phyloP scores from a whole-genome alignment of 2,888 invertebrate species.

The Gnatocerus cornutus region DNA sequence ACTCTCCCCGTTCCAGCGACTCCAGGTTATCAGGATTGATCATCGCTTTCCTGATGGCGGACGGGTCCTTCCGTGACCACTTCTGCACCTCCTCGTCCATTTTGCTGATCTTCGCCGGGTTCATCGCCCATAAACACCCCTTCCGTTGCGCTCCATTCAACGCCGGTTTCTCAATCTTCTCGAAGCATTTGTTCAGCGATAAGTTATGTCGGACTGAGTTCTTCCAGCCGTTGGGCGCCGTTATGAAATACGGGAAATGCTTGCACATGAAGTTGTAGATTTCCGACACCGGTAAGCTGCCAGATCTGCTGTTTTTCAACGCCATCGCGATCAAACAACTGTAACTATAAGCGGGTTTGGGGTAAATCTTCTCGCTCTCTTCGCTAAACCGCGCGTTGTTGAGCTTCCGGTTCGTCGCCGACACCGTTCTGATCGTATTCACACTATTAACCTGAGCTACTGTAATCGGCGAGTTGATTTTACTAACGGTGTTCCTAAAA shows the following conservation, averaged over 20 bases:
- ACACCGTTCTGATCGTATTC: conserved; percentile 59
- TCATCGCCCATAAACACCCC: conserved; percentile 97
- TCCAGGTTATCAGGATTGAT: conserved; percentile 90
- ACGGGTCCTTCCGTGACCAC: conserved; percentile 96
- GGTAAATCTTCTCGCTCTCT: conserved; percentile 79
- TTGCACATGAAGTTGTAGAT: conserved; percentile 99
- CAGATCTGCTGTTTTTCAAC: conserved; percentile 94
- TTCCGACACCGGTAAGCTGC: conserved; percentile 96
- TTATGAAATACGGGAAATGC: conserved; percentile 99
- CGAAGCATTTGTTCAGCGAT: conserved; percentile 98
- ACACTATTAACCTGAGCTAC: conserved; percentile 62
- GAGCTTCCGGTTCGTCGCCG: conserved; percentile 52
- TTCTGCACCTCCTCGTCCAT: conserved; percentile 99
- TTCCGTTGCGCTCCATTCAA: conserved; percentile 89
- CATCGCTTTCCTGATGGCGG: conserved; percentile 94
- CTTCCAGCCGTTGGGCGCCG: conserved; percentile 99
- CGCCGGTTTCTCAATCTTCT: conserved; percentile 96
- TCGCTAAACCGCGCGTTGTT: conserved; percentile 63
- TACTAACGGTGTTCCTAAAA: conserved; percentile 56
- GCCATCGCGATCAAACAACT: conserved; percentile 99
- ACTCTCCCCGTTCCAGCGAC: conserved; percentile 88
- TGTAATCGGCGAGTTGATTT: conserved; percentile 61
- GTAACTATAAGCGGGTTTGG: conserved; percentile 98
- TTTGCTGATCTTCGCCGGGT: conserved; percentile 94
- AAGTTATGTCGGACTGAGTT: conserved; percentile 98